phyloP scores from a whole-genome alignment of 1,140 invertebrate species.

The Megathymus violae region DNA sequence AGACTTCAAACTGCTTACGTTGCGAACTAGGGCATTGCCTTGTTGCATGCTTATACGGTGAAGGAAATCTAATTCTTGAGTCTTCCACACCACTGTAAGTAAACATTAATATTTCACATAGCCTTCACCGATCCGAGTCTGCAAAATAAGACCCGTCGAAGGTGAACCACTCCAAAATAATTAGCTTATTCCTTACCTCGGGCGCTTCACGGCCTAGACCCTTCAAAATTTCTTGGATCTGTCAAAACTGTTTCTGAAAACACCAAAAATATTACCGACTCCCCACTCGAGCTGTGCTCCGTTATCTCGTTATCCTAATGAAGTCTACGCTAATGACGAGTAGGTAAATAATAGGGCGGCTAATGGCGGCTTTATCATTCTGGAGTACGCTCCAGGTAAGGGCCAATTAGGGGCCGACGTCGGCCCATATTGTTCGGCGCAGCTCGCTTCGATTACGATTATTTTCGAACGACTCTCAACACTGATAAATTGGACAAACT shows the following conservation, averaged over 20 bases:
- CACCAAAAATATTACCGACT: constrained; percentile 66
- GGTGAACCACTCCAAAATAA: constrained; percentile 60
- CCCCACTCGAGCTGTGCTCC: constrained; percentile 70
- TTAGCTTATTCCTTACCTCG: constrained; percentile 62
- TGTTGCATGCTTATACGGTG: too few species aligned
- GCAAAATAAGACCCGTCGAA: constrained; percentile 31
- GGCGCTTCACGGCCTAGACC: constrained; percentile 48
- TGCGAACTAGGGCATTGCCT: too few species aligned
- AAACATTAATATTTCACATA: not conserved
- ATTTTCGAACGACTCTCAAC: constrained; percentile 76
- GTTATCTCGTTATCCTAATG: constrained; percentile 84
- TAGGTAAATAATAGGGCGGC: constrained; percentile 84
- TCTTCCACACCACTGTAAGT: too few species aligned
- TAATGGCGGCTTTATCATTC: constrained; percentile 84
- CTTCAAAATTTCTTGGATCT: constrained; percentile 61
- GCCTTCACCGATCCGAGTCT: constrained; percentile 11
- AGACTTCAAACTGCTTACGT: too few species aligned
- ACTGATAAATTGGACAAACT: constrained; percentile 83
- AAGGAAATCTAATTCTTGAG: too few species aligned
- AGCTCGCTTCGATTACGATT: constrained; percentile 82
- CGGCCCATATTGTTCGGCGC: constrained; percentile 82
- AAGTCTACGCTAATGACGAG: constrained; percentile 83
- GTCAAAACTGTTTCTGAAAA: too few species aligned
- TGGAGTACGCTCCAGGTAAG: constrained; percentile 83
- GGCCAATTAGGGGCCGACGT: constrained; percentile 82